A percentile compares a stretch with the other conserved stretches of the same genome.
Conservation (phyloP, 2,888 invertebrate species). For the Alcis repandata region DNA sequence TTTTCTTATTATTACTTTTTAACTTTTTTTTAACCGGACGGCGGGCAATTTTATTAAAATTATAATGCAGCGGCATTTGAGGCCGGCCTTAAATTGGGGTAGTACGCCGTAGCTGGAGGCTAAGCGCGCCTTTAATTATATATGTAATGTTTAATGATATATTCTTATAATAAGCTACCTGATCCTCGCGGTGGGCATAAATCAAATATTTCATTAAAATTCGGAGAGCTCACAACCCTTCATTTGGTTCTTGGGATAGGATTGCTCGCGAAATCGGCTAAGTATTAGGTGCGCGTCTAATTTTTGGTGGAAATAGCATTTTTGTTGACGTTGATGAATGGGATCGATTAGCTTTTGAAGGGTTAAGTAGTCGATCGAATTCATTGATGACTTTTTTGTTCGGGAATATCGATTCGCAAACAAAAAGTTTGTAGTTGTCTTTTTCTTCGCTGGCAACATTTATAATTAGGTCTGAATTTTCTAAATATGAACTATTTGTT, state of each 20-base stretch:
- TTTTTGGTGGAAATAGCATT: constrained; percentile 71
- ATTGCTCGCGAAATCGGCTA: constrained; percentile 73
- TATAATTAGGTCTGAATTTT: neutral
- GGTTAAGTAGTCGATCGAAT: constrained; percentile 30
- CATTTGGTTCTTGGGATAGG: constrained; percentile 68
- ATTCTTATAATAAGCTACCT: constrained; percentile 86
- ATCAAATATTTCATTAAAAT: constrained; percentile 87
- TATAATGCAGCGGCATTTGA: constrained; percentile 72
- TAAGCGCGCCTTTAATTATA: constrained; percentile 83
- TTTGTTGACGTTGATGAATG: constrained; percentile 70
- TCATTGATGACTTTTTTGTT: constrained; percentile 17
- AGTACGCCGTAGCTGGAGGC: constrained; percentile 66
- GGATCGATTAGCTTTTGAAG: constrained; percentile 49
- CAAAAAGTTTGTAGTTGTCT: no score
- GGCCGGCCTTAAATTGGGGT: constrained; percentile 80
- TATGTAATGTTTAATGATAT: constrained; percentile 86
- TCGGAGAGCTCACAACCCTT: constrained; percentile 80
- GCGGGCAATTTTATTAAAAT: constrained; percentile 85
- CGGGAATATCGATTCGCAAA: constrained; percentile 3
- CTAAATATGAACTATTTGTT: neutral
- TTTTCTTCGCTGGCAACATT: constrained; percentile 5
- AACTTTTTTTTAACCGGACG: constrained; percentile 71
- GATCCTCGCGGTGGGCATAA: constrained; percentile 80
- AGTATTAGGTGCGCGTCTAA: constrained; percentile 63
- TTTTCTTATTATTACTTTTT: constrained; percentile 77